Base-by-base conservation (phyloP, 2,888 invertebrate genomes). In the Calliopum simillimum region DNA sequence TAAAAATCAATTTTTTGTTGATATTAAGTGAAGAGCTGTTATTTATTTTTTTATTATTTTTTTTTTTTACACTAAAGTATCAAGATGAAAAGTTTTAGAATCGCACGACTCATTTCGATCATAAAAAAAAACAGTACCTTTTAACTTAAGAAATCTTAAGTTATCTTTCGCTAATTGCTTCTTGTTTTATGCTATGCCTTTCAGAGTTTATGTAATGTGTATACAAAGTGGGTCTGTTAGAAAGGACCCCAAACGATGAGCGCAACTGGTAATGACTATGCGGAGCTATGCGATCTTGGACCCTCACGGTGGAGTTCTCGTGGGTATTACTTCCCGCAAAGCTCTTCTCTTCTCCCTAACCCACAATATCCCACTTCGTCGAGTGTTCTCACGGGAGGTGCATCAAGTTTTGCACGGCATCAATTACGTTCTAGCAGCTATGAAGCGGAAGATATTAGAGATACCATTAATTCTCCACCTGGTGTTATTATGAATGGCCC, bases 221-320 rank as follows among this genome's bases (percentile, higher is more conserved):
- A 62, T 49, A 33, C 33, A 33, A 33, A 33, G 58, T 33, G 47
- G 56, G 56, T 67, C 58, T 46, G 56, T 56, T 58, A 49, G 46
- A 43, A 47, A 47, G 46, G 58, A 47, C 85, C 86, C 85, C 85
- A 84, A 84, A 85, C 85, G 82, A 86, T 86, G 85, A 86, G 85
- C 84, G 85, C 86, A 81, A 84, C 85, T 81, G 86, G 86, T 80
- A 86, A 86, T 79, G 86, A 86, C 78, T 86, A 86, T 84, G 86
- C 86, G 77, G 86, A 86, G 85, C 81, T 86, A 81, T 86, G 86
- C 82, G 86, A 86, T 81, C 81, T 86, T 82, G 86, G 86, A 78
- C 86, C 86, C 79, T 83, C 86, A 75, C 84, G 86, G 76, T 86
- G 86, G 86, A 85, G 84, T 79, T 82, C 86, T 76, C 84, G 86